Evolutionary conservation across 2,797 vertebrate species (phyloP).

Genomic region (Amblyraja radiata): DNA sequence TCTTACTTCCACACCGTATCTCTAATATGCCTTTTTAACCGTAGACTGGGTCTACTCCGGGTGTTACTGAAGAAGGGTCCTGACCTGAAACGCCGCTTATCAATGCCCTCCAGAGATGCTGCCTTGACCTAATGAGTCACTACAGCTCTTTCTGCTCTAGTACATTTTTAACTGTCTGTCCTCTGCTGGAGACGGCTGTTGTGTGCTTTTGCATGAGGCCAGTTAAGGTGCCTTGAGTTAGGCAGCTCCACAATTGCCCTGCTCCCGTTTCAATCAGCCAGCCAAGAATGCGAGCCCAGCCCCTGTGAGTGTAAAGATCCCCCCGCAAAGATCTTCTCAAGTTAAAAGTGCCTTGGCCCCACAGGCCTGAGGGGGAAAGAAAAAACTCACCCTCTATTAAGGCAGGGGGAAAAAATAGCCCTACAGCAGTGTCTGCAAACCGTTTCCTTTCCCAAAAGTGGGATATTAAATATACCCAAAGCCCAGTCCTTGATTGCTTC

Average conservation of each 20-base stretch:
- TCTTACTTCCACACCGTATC: no score
- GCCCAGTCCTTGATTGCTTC: slow-evolving; percentile 25
- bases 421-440: neutral
- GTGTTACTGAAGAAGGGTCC: no score
- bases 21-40: no score
- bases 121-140: no score
- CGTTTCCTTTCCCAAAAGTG: neutral
- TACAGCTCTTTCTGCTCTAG: no score
- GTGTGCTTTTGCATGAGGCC: slow-evolving; percentile 56
- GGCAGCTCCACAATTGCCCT: slow-evolving; percentile 64
- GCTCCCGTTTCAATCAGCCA: slow-evolving; percentile 57
- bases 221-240: slow-evolving; percentile 59
- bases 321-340: neutral
- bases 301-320: neutral
- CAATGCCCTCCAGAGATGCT: no score
- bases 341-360: neutral
- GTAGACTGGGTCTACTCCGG: no score
- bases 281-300: slow-evolving; percentile 55
- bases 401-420: neutral
- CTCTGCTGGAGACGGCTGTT: slow-evolving; percentile 57
- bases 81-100: no score
- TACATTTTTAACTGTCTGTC: slow-evolving; percentile 52
- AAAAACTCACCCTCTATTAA: neutral
- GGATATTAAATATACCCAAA: slow-evolving; percentile 19
- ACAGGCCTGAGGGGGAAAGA: neutral